These are phyloP conservation scores for Apeltes quadracus DNA, from an alignment of 2,113 vertebrate species.

Conservation along the genomic window DNA sequence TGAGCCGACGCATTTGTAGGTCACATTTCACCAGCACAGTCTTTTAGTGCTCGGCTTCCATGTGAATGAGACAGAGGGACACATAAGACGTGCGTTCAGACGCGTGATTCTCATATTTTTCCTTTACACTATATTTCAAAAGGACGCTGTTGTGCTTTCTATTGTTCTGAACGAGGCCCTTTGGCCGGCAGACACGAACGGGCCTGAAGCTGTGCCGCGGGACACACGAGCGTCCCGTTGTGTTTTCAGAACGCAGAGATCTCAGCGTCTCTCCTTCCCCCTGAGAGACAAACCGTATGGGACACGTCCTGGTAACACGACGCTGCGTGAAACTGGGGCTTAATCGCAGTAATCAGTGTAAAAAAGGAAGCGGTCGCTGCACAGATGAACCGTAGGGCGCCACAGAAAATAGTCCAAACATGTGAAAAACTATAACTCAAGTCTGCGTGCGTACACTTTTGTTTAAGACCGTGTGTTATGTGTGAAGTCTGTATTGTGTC, in stretches of 20 bases:
- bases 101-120: neutral
- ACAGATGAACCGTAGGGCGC: conserved; percentile 13
- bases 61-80: neutral
- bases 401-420: no score
- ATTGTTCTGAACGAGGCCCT: neutral
- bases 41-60: conserved; percentile 17
- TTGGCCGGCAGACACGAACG: conserved; percentile 14
- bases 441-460: conserved; percentile 7
- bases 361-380: conserved; percentile 1
- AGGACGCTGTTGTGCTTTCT: neutral
- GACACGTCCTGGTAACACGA: conserved; percentile 44
- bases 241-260: conserved; percentile 43
- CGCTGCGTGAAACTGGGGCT: conserved; percentile 26
- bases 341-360: conserved; percentile 29
- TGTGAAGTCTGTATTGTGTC: neutral
- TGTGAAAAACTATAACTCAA: no score
- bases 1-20: conserved; percentile 45
- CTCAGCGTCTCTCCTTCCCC: conserved; percentile 18
- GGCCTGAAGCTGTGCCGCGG: conserved; percentile 39
- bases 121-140: neutral
- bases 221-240: conserved; percentile 69
- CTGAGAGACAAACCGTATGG: conserved; percentile 19
- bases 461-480: neutral
- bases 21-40: conserved; percentile 21
- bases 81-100: neutral